Evolutionary conservation across 2,797 vertebrate genomes (phyloP).

Genomic region (Sphenodon punctatus): DNA sequence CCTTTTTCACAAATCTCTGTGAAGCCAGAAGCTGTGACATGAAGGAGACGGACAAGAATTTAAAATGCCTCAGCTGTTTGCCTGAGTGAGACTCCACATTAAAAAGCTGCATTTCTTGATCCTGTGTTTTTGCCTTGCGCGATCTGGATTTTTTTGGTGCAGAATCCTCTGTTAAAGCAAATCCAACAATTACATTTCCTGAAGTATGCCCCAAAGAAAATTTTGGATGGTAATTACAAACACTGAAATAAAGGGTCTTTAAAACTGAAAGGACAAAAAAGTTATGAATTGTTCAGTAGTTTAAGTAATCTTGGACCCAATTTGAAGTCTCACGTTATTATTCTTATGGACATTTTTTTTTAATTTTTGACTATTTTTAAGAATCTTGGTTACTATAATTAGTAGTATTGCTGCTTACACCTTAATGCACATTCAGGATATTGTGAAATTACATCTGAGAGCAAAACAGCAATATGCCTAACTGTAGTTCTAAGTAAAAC

Average conservation of each 20-base stretch:
- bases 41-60: constrained; percentile 90
- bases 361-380: neutral
- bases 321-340: too few species aligned
- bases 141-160: constrained; percentile 42
- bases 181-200: neutral
- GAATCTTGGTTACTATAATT: neutral
- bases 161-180: constrained; percentile 66
- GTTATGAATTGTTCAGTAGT: neutral
- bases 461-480: neutral
- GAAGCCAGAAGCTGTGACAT: constrained; percentile 89
- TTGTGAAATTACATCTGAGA: neutral
- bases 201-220: neutral
- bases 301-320: neutral
- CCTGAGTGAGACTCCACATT: constrained; percentile 83
- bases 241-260: neutral
- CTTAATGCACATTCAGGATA: neutral
- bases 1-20: constrained; percentile 87
- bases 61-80: constrained; percentile 94
- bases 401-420: neutral
- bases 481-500: neutral
- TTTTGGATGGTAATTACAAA: neutral
- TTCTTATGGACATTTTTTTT: too few species aligned
- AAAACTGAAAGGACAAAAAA: neutral
- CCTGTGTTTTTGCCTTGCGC: constrained; percentile 45
- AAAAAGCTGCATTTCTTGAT: constrained; percentile 82